A percentile compares a stretch with the other conserved stretches of the same genome.
These are phyloP conservation scores for Tenthredo amoena DNA, from an alignment of 2,888 invertebrate species.

Conservation along the genomic window DNA sequence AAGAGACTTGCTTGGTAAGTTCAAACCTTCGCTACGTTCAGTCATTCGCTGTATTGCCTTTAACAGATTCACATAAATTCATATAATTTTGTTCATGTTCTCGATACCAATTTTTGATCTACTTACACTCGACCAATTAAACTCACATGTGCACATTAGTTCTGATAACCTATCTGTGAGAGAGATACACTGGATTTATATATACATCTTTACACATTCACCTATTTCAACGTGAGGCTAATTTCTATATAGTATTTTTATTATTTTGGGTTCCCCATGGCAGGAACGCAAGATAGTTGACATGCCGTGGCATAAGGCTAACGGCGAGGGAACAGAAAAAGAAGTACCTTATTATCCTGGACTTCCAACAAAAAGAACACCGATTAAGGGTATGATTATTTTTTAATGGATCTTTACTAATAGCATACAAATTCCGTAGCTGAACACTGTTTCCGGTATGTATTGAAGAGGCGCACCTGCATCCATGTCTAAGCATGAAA, in stretches of 20 bases:
- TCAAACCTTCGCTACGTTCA: conserved; percentile 30
- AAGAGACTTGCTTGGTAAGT: conserved; percentile 79
- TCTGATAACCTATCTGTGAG: background rate
- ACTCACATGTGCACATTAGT: background rate
- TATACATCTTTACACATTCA: background rate
- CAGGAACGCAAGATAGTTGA: conserved; percentile 83
- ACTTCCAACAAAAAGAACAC: conserved; percentile 88
- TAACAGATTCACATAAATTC: conserved; percentile 64
- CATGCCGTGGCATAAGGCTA: conserved; percentile 87
- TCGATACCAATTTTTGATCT: background rate
- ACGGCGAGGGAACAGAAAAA: conserved; percentile 80
- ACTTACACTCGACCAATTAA: background rate
- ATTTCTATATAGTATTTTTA: background rate
- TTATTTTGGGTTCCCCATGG: conserved; percentile 63
- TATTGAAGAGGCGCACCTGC: conserved; percentile 72
- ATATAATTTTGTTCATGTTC: background rate
- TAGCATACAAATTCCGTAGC: conserved; percentile 77
- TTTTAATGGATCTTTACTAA: conserved; percentile 55
- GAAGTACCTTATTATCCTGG: conserved; percentile 86
- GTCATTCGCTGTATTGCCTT: background rate
- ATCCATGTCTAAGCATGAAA: conserved; percentile 30
- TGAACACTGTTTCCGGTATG: conserved; percentile 73
- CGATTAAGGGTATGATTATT: conserved; percentile 85
- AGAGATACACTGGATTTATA: background rate
- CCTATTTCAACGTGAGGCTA: background rate